Percentiles rank a stretch among this genome's conserved stretches.
Evolutionary conservation across 1,140 invertebrate species (phyloP).

Genomic region (Oreohelix idahoensis): DNA sequence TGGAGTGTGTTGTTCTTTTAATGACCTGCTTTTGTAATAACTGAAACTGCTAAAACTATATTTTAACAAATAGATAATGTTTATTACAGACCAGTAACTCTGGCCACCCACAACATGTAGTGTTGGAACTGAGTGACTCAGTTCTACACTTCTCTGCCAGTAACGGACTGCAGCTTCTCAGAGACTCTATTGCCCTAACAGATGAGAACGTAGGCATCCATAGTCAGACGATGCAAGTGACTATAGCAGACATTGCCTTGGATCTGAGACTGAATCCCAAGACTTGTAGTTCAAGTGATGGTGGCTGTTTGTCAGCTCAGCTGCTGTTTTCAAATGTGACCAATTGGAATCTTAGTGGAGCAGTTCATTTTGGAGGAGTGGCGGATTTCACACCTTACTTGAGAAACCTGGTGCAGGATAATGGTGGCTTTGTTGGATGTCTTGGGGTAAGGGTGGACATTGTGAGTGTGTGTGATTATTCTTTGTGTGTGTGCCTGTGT

Average conservation of each 20-base stretch:
- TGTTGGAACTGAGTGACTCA: conserved; percentile 37
- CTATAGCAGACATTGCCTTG: background rate
- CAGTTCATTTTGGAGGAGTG: conserved; percentile 50
- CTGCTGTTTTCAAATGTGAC: conserved; percentile 13
- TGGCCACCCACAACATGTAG: conserved; percentile 47
- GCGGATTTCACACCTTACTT: conserved; percentile 50
- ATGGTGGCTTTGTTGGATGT: conserved; percentile 52
- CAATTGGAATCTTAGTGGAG: conserved; percentile 36
- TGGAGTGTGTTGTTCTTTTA: too few relatives aligned
- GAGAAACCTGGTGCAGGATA: conserved; percentile 42
- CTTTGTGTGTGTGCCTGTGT: too few relatives aligned
- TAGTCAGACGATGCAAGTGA: conserved; percentile 41
- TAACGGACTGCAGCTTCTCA: conserved; percentile 35
- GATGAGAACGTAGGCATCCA: conserved; percentile 21
- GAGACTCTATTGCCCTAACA: conserved; percentile 13
- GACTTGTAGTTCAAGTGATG: conserved; percentile 28
- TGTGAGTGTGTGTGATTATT: too few relatives aligned
- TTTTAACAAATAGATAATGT: too few relatives aligned
- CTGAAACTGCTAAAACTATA: too few relatives aligned
- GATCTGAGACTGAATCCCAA: conserved; percentile 37
- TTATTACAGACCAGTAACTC: conserved; percentile 28
- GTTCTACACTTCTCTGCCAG: conserved; percentile 33
- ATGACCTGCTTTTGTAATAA: too few relatives aligned
- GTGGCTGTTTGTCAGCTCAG: background rate
- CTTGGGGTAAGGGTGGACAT: conserved; percentile 60